A percentile compares a stretch with the other conserved stretches of the same genome.
Conservation (phyloP, 2,113 vertebrate genomes). For the Colistium nudipinnis region DNA sequence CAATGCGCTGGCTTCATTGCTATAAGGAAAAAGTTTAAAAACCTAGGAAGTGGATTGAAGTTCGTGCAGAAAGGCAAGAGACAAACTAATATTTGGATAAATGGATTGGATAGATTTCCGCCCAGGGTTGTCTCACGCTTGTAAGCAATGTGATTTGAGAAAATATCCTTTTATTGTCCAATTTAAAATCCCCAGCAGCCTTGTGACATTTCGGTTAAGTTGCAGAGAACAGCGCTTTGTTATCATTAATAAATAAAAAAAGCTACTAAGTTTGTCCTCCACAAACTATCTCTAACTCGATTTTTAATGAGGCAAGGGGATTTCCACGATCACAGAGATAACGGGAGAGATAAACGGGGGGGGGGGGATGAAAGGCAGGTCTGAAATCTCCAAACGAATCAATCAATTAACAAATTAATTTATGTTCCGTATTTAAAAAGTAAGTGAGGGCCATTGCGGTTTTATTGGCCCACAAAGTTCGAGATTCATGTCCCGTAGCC, state of each 20-base stretch:
- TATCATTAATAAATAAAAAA: neutral
- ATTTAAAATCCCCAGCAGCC: slow-evolving; percentile 2
- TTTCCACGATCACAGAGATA: slow-evolving; percentile 3
- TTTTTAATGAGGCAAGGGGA: slow-evolving; percentile 15
- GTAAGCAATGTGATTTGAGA: slow-evolving; percentile 2
- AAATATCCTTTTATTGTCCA: slow-evolving; percentile 3
- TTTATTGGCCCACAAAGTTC: slow-evolving; percentile 23
- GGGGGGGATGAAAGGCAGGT: neutral
- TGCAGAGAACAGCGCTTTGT: neutral
- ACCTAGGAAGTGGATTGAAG: slow-evolving; percentile 2
- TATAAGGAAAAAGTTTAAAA: slow-evolving; percentile 3
- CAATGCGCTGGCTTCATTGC: neutral
- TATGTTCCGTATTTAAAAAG: slow-evolving; percentile 5
- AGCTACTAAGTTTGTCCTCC: no score
- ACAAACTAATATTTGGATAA: slow-evolving; percentile 29
- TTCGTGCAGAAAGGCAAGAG: slow-evolving; percentile 2
- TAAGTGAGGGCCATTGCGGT: slow-evolving; percentile 12
- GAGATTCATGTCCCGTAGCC: slow-evolving; percentile 9
- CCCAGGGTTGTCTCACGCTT: slow-evolving; percentile 9
- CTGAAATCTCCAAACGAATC: slow-evolving; percentile 7
- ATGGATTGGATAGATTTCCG: slow-evolving; percentile 33
- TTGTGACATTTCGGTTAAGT: slow-evolving; percentile 6
- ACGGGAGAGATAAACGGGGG: neutral
- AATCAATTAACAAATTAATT: slow-evolving; percentile 2
- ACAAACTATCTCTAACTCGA: slow-evolving; percentile 2